phyloP scores from a whole-genome alignment of 2,113 vertebrate species.

The Cottus gobio region DNA sequence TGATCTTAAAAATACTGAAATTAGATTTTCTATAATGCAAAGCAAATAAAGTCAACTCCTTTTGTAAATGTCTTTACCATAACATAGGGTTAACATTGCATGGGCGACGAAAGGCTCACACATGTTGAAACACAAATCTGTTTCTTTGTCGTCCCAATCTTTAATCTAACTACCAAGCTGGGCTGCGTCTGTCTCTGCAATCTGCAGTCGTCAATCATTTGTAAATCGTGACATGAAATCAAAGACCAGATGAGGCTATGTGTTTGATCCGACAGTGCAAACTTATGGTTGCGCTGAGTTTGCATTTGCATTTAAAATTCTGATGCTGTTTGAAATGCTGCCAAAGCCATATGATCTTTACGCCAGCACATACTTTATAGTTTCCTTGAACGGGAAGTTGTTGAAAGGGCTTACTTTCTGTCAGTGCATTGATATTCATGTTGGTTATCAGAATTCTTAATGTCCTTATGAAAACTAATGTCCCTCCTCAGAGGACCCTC shows the following conservation, averaged over 20 bases:
- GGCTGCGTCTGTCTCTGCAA: slow-evolving; percentile 59
- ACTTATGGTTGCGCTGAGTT: slow-evolving; percentile 56
- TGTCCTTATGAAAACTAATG: slow-evolving; percentile 10
- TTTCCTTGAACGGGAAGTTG: slow-evolving; percentile 40
- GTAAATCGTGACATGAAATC: slow-evolving; percentile 57
- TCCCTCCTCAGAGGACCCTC: neutral
- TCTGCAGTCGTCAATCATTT: slow-evolving; percentile 66
- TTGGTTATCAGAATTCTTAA: slow-evolving; percentile 28
- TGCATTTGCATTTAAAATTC: slow-evolving; percentile 59
- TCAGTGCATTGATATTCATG: slow-evolving; percentile 25
- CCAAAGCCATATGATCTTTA: slow-evolving; percentile 58
- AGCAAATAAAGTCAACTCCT: slow-evolving; percentile 11
- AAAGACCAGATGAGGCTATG: slow-evolving; percentile 65
- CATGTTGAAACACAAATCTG: slow-evolving; percentile 52
- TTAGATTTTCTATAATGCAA: slow-evolving; percentile 3
- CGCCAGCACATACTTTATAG: slow-evolving; percentile 42
- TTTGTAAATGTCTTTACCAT: neutral
- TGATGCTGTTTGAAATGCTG: slow-evolving; percentile 68
- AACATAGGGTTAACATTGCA: slow-evolving; percentile 7
- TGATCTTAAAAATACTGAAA: slow-evolving; percentile 1
- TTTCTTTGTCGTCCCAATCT: slow-evolving; percentile 46
- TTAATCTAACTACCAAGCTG: slow-evolving; percentile 62
- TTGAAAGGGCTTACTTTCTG: slow-evolving; percentile 45
- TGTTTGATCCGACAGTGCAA: slow-evolving; percentile 68
- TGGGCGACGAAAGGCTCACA: slow-evolving; percentile 46